phyloP scores from a whole-genome alignment of 2,113 vertebrate genomes.

The Gallinago paraguaiae region DNA sequence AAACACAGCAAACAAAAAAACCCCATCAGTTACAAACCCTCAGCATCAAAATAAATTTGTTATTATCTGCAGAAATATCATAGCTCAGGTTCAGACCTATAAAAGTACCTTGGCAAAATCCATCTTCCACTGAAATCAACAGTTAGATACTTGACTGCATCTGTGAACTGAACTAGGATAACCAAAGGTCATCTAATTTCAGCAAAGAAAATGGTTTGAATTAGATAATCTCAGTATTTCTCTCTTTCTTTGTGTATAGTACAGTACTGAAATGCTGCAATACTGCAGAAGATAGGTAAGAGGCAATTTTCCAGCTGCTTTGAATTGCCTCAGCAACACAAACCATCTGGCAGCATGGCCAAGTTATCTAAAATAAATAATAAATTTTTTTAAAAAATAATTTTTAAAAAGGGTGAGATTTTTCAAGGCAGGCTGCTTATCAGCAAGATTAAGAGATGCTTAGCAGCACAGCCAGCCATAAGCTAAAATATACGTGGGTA shows the following conservation, averaged over 20 bases:
- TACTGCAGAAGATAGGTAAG: neutral
- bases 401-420: neutral
- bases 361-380: neutral
- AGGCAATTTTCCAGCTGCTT: neutral
- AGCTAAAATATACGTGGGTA: neutral
- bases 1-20: neutral
- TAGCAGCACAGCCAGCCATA: neutral
- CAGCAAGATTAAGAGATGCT: neutral
- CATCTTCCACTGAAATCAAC: neutral
- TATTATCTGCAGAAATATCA: neutral
- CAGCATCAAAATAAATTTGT: neutral
- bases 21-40: neutral
- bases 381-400: neutral
- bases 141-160: neutral
- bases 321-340: neutral
- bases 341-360: neutral
- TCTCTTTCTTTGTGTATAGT: neutral
- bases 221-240: neutral
- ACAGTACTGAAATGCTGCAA: neutral
- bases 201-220: neutral
- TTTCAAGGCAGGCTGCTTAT: neutral
- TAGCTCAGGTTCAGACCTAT: neutral
- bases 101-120: neutral
- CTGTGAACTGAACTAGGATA: neutral
- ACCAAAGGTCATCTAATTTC: neutral